These are phyloP conservation scores for Apostichopus californicus DNA, from an alignment of 35 echinoderm and acorn worm species.

Conservation along the genomic window DNA sequence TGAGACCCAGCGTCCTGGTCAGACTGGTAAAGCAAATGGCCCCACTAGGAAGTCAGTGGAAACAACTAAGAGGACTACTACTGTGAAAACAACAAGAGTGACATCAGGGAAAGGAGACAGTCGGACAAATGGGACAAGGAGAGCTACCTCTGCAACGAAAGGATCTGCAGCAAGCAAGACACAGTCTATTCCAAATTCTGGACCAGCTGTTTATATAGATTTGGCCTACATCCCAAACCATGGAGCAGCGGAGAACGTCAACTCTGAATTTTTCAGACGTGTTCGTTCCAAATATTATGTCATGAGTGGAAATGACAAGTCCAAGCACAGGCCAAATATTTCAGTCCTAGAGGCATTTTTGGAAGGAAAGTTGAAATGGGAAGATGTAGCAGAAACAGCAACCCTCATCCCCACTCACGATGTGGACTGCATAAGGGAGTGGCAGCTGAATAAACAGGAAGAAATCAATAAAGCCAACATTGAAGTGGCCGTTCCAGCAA, in stretches of 20 bases:
- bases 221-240: conserved; percentile 95
- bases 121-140: conserved; percentile 55
- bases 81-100: conserved; percentile 60
- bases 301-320: conserved; percentile 88
- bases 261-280: conserved; percentile 93
- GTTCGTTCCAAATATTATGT: conserved; percentile 92
- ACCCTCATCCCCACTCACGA: conserved; percentile 95
- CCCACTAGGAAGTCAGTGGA: conserved; percentile 57
- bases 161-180: conserved; percentile 55
- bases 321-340: conserved; percentile 69
- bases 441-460: conserved; percentile 81
- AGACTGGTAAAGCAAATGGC: conserved; percentile 55
- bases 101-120: conserved; percentile 59
- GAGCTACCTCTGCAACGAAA: conserved; percentile 43
- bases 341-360: conserved; percentile 81
- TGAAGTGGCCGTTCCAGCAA: conserved; percentile 83
- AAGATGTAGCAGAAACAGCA: conserved; percentile 73
- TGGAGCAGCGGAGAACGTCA: conserved; percentile 83
- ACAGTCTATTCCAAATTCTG: conserved; percentile 78
- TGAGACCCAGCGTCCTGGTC: conserved; percentile 72
- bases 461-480: conserved; percentile 87
- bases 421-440: conserved; percentile 72
- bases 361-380: conserved; percentile 89
- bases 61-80: conserved; percentile 63
- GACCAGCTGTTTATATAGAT: conserved; percentile 91